Percentiles rank a stretch among this genome's conserved stretches.
phyloP scores from a whole-genome alignment of 2,797 vertebrate genomes.

The Pangasius sanitwongsei region DNA sequence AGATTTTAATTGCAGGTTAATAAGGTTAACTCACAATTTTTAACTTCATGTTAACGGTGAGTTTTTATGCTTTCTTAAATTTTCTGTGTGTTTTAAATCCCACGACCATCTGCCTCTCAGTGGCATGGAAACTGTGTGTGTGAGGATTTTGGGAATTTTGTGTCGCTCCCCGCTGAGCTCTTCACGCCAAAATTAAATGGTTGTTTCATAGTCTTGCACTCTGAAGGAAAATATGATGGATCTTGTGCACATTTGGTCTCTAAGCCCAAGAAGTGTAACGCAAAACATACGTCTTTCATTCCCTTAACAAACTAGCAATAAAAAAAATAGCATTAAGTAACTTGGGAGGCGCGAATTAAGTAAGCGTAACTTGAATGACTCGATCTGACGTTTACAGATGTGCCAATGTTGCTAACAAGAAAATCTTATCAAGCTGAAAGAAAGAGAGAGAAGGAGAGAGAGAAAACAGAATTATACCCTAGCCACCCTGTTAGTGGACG shows the following conservation, averaged over 20 bases:
- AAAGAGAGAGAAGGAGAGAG: neutral
- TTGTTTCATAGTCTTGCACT: neutral
- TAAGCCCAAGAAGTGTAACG: neutral
- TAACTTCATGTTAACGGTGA: neutral
- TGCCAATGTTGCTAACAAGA: neutral
- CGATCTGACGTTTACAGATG: neutral
- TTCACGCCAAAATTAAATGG: neutral
- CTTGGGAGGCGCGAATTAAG: neutral
- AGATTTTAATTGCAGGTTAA: neutral
- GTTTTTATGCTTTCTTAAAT: neutral
- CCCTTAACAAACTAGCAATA: neutral
- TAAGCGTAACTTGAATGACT: neutral
- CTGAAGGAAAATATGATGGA: conserved; percentile 34
- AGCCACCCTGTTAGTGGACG: neutral
- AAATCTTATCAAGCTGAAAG: neutral
- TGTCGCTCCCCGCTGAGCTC: neutral
- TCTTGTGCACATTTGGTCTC: neutral
- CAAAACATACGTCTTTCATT: neutral
- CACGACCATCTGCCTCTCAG: conserved; percentile 36
- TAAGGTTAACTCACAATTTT: neutral
- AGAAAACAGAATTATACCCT: neutral
- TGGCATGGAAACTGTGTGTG: conserved; percentile 45
- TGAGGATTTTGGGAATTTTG: neutral
- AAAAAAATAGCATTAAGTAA: neutral
- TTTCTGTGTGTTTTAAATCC: neutral